These are phyloP conservation scores for Melanotaenia parkinsoni DNA, from an alignment of 2,797 vertebrate genomes.

Conservation along the genomic window DNA sequence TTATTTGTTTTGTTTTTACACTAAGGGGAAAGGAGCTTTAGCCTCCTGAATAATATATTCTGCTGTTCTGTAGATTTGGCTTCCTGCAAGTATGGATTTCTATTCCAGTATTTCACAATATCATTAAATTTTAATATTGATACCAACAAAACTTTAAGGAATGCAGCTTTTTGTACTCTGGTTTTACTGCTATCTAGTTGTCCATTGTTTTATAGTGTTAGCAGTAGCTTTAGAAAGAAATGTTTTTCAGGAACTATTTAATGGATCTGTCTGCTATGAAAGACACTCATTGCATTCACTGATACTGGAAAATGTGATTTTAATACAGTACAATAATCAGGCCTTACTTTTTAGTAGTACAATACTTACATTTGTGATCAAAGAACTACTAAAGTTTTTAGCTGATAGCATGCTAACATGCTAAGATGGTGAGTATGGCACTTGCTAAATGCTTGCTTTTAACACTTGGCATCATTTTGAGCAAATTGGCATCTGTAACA, in stretches of 20 bases:
- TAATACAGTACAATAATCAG: not conserved
- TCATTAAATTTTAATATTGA: not conserved
- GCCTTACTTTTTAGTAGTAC: not conserved
- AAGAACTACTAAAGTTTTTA: not conserved
- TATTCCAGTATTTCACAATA: slow-evolving; percentile 1
- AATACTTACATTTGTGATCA: not conserved
- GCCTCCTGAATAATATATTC: slow-evolving; percentile 53
- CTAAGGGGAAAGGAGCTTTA: slow-evolving; percentile 40
- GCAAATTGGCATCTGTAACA: not conserved
- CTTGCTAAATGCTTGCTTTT: not conserved
- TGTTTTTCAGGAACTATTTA: not conserved
- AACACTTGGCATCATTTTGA: not conserved
- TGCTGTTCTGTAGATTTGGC: slow-evolving; percentile 46
- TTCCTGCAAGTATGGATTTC: slow-evolving; percentile 14
- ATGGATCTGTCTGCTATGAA: not conserved
- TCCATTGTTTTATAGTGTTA: not conserved
- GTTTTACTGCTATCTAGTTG: not conserved
- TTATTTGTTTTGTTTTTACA: not conserved
- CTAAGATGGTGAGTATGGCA: not conserved
- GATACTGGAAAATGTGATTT: not conserved
- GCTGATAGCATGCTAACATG: not conserved
- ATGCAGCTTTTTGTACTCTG: not conserved
- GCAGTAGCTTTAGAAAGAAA: not conserved
- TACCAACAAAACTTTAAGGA: not conserved
- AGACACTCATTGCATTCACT: not conserved